Percentiles rank a stretch among this genome's conserved stretches.
Evolutionary conservation across 1,140 invertebrate genomes (phyloP).

Genomic region (Ostrea denselamellosa): DNA sequence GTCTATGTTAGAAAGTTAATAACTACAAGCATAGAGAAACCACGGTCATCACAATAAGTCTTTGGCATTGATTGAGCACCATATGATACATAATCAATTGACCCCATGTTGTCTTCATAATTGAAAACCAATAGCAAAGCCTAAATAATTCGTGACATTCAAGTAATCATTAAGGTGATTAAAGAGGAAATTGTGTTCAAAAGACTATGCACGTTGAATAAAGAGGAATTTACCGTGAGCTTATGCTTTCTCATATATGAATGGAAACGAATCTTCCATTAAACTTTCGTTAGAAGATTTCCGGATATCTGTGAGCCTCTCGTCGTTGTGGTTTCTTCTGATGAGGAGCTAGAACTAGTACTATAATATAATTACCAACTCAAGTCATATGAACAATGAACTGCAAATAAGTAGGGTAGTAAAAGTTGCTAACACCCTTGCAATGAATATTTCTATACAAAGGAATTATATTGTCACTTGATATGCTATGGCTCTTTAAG

Average conservation of each 20-base stretch:
- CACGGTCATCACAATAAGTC: neutral
- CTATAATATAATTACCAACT: too few species aligned
- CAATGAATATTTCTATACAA: too few species aligned
- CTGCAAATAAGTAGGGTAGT: too few species aligned
- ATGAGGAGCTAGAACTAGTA: too few species aligned
- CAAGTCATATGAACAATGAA: too few species aligned
- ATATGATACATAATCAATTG: neutral
- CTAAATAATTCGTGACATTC: neutral
- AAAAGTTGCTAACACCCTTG: too few species aligned
- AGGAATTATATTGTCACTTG: too few species aligned
- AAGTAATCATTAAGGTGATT: neutral
- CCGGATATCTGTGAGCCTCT: too few species aligned
- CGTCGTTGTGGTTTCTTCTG: too few species aligned
- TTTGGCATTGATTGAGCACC: neutral
- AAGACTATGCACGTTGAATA: neutral
- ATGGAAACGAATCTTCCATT: neutral
- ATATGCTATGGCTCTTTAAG: too few species aligned
- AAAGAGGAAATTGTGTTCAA: neutral
- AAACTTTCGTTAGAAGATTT: neutral
- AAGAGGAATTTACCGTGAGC: neutral
- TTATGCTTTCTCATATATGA: neutral
- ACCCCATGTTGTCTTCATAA: neutral
- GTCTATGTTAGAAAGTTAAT: too few species aligned
- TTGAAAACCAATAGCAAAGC: neutral
- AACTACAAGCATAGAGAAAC: neutral